phyloP scores from a whole-genome alignment of 2,113 vertebrate genomes.

The Saguinus imperator region DNA sequence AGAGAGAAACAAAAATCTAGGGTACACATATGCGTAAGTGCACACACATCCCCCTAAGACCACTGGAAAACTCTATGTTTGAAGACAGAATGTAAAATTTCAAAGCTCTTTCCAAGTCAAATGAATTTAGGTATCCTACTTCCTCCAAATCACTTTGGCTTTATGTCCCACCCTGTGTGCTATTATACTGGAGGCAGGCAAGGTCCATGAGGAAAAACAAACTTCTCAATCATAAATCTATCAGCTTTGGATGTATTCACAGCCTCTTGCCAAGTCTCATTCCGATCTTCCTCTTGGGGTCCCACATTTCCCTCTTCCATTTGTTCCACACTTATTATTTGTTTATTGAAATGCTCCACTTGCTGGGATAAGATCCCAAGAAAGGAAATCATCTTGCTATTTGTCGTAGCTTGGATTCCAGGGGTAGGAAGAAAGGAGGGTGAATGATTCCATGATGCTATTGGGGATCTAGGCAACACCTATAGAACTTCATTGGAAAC shows the following conservation, averaged over 20 bases:
- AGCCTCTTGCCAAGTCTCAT: constrained; percentile 60
- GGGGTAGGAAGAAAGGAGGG: background rate
- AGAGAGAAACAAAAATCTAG: background rate
- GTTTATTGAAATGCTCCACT: constrained; percentile 66
- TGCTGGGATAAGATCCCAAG: constrained; percentile 60
- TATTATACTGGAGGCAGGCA: constrained; percentile 33
- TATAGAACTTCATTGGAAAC: background rate
- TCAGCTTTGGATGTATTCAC: constrained; percentile 46
- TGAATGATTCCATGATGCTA: background rate
- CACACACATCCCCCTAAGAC: background rate
- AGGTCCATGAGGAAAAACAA: constrained; percentile 50
- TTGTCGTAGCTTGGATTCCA: constrained; percentile 31
- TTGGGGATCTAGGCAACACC: background rate
- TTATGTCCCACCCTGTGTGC: background rate
- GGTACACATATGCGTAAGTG: background rate
- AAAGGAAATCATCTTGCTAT: constrained; percentile 60
- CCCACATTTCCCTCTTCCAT: constrained; percentile 44
- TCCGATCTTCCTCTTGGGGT: constrained; percentile 43
- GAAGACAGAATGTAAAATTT: constrained; percentile 49
- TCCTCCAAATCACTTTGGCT: constrained; percentile 56
- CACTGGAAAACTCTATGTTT: background rate
- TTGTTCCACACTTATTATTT: constrained; percentile 56
- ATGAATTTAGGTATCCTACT: constrained; percentile 29
- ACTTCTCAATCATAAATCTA: constrained; percentile 62
- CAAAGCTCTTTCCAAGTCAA: constrained; percentile 51